Evolutionary conservation across 2,797 vertebrate species (phyloP).

Genomic region (Bradypodion ventrale): DNA sequence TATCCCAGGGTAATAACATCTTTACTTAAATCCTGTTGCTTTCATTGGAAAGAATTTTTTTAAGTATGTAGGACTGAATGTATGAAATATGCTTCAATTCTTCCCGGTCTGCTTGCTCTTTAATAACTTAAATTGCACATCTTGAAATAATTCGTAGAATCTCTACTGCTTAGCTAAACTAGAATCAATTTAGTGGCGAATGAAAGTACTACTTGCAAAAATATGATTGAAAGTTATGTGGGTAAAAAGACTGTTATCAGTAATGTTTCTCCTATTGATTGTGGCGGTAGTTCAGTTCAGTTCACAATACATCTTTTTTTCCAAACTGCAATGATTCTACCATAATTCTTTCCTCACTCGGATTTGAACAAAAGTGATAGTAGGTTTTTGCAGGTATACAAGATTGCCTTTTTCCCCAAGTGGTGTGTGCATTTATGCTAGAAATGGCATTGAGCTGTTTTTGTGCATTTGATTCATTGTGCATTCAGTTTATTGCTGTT

Average conservation of each 20-base stretch:
- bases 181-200: background rate
- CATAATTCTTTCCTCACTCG: slow-evolving; percentile 9
- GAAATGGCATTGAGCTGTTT: slow-evolving; percentile 11
- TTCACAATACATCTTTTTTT: background rate
- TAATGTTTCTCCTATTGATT: slow-evolving; percentile 12
- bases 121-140: background rate
- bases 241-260: slow-evolving; percentile 21
- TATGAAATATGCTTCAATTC: background rate
- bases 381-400: slow-evolving; percentile 3
- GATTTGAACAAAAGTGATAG: slow-evolving; percentile 8
- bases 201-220: background rate
- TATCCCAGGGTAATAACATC: background rate
- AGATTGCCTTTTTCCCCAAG: slow-evolving; percentile 7
- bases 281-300: background rate
- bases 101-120: background rate
- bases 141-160: background rate
- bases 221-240: background rate
- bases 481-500: background rate
- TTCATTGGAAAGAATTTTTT: background rate
- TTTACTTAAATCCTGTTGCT: background rate
- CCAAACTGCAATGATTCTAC: background rate
- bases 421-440: slow-evolving; percentile 11
- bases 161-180: background rate
- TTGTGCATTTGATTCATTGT: slow-evolving; percentile 1
- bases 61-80: background rate